Evolutionary conservation across 2,113 vertebrate species (phyloP).

Genomic region (Menidia beryllina): DNA sequence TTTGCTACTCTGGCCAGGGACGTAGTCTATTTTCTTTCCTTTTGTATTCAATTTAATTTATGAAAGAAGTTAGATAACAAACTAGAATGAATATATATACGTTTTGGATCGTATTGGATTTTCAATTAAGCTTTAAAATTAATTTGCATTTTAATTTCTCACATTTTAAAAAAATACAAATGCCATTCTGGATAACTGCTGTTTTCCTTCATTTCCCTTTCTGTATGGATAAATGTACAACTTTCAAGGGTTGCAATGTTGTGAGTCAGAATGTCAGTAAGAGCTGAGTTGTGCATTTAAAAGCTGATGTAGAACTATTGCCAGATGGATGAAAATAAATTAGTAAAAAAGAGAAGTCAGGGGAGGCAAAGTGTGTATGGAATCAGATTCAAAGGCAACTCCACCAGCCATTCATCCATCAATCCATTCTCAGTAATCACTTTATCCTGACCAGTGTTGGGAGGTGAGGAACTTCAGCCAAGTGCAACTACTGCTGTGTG

Average conservation of each 20-base stretch:
- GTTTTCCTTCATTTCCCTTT: too few species aligned
- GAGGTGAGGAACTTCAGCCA: not conserved
- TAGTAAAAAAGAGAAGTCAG: conserved; percentile 1
- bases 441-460: not conserved
- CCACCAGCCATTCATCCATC: not conserved
- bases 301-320: conserved; percentile 39
- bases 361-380: not conserved
- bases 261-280: conserved; percentile 41
- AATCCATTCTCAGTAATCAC: not conserved
- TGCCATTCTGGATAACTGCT: too few species aligned
- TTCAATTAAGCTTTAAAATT: too few species aligned
- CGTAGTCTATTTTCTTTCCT: too few species aligned
- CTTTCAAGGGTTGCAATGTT: conserved; percentile 14
- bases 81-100: too few species aligned
- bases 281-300: conserved; percentile 53
- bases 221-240: not conserved
- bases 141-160: too few species aligned
- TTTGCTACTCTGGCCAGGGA: not conserved
- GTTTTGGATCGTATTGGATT: too few species aligned
- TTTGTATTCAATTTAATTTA: too few species aligned
- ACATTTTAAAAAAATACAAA: too few species aligned
- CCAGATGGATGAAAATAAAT: conserved; percentile 44
- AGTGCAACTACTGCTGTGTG: not conserved
- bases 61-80: too few species aligned
- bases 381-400: not conserved